Evolutionary conservation across 1,140 invertebrate species (phyloP).

Genomic region (Riptortus pedestris): DNA sequence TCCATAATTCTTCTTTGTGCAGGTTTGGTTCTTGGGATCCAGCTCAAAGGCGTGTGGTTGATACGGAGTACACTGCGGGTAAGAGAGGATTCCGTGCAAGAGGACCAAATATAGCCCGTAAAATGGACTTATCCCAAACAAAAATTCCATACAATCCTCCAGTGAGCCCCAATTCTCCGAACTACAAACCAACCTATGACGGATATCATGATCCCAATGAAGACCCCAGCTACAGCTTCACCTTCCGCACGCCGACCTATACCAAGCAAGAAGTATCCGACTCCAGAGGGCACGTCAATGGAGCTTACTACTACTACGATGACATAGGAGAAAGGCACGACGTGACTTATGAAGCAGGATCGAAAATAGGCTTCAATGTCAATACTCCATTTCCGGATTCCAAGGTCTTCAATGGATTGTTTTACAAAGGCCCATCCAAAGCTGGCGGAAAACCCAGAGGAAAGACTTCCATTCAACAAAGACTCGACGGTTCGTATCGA

Average conservation of each 20-base stretch:
- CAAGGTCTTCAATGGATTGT: constrained; percentile 35
- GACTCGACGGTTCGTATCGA: constrained; percentile 51
- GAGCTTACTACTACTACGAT: constrained; percentile 54
- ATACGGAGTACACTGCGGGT: constrained; percentile 59
- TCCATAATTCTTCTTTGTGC: constrained; percentile 12
- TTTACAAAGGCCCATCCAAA: constrained; percentile 41
- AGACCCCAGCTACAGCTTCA: constrained; percentile 58
- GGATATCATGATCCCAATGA: constrained; percentile 58
- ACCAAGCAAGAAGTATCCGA: constrained; percentile 52
- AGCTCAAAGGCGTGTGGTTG: constrained; percentile 48
- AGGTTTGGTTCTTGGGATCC: constrained; percentile 56
- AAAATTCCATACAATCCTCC: constrained; percentile 38
- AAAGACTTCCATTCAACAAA: constrained; percentile 48
- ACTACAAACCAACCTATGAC: constrained; percentile 46
- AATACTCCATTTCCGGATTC: constrained; percentile 56
- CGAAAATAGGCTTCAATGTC: constrained; percentile 58
- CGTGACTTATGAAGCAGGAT: constrained; percentile 59
- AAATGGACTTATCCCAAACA: constrained; percentile 55
- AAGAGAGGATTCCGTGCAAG: constrained; percentile 56
- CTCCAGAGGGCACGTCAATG: constrained; percentile 43
- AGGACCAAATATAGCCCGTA: constrained; percentile 54
- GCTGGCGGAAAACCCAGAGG: constrained; percentile 42
- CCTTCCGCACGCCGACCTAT: constrained; percentile 51
- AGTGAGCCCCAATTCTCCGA: constrained; percentile 32
- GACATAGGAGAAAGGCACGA: constrained; percentile 59